Conservation (phyloP, 2,888 invertebrate genomes). For the Alentia gelatinosa region DNA sequence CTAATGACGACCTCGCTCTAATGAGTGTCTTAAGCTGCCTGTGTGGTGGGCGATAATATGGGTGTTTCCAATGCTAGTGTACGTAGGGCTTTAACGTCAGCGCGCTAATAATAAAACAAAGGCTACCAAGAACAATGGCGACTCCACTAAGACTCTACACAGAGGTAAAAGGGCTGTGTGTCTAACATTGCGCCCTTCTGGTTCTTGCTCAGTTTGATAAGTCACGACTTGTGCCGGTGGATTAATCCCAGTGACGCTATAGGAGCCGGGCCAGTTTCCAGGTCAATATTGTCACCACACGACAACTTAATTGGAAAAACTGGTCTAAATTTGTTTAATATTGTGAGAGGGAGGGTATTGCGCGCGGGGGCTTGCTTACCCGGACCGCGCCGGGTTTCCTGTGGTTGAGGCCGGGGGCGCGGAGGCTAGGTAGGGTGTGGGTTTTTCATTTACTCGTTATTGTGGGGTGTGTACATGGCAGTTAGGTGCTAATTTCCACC, state of each 20-base stretch:
- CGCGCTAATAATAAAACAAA: background rate
- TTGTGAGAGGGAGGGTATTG: background rate
- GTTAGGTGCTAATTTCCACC: conserved; percentile 3
- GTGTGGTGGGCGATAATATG: background rate
- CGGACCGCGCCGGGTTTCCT: background rate
- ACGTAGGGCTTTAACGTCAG: background rate
- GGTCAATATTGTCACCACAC: background rate
- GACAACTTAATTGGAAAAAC: conserved; percentile 8
- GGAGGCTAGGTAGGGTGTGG: background rate
- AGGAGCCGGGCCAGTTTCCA: background rate
- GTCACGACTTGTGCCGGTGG: background rate
- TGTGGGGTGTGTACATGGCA: background rate
- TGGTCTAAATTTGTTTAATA: conserved; percentile 16
- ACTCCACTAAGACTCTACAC: too few relatives aligned
- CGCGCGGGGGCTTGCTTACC: background rate
- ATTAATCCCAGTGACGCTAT: background rate
- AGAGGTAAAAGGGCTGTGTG: too few relatives aligned
- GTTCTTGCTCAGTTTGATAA: background rate
- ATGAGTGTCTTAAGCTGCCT: background rate
- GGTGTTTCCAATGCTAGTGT: background rate
- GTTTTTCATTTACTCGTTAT: background rate
- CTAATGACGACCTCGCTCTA: background rate
- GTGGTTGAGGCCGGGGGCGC: background rate
- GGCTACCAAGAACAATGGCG: background rate
- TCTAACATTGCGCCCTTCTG: background rate